Evolutionary conservation across 2,113 vertebrate genomes (phyloP).

Genomic region (Halcyon senegalensis): DNA sequence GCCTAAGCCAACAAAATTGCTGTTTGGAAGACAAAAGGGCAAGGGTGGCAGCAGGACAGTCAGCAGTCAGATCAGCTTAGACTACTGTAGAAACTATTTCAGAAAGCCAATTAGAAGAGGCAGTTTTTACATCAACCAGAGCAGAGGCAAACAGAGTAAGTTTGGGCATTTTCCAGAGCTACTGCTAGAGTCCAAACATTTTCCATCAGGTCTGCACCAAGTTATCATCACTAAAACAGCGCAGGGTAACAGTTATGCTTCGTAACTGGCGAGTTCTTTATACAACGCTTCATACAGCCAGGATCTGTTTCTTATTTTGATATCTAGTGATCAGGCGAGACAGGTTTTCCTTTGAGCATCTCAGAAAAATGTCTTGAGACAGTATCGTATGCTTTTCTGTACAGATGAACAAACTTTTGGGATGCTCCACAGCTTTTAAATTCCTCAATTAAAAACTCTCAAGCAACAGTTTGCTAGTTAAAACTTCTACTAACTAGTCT

Average conservation of each 20-base stretch:
- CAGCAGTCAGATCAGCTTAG: not conserved
- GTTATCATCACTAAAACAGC: no score
- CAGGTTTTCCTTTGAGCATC: not conserved
- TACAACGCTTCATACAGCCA: not conserved
- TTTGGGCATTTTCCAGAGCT: not conserved
- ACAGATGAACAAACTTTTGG: not conserved
- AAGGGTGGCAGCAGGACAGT: not conserved
- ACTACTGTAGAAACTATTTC: not conserved
- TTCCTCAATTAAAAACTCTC: not conserved
- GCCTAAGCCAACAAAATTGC: not conserved
- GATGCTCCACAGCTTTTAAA: not conserved
- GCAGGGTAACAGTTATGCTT: accelerated
- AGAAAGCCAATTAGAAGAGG: not conserved
- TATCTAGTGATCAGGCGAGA: not conserved
- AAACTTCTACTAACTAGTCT: not conserved
- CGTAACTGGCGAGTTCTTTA: not conserved
- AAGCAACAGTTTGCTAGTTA: not conserved
- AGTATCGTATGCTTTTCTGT: not conserved
- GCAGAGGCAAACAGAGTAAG: not conserved
- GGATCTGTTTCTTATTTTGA: not conserved
- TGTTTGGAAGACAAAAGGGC: not conserved
- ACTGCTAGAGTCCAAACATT: not conserved
- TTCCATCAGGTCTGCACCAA: not conserved
- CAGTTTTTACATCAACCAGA: not conserved
- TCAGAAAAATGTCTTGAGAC: not conserved